Evolutionary conservation across 2,113 vertebrate genomes (phyloP), one percentile per base, ranked within the genome.

Genomic region (Asarcornis scutulata): DNA sequence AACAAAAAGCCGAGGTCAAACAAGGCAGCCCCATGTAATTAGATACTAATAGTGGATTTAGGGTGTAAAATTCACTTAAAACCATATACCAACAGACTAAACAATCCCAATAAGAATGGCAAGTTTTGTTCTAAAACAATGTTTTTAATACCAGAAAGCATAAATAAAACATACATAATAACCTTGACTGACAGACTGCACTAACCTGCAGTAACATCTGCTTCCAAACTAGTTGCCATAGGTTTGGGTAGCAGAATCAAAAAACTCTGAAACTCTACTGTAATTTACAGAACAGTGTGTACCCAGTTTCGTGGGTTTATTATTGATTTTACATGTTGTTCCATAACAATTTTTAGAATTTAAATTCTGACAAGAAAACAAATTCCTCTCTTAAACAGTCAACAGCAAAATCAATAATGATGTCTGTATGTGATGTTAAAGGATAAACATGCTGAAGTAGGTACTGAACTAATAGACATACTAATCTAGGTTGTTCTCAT

Each of bases 11-110:
- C 75, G 97, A 98, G 98, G 98, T 98, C 98, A 97, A 96, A 92
- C 83, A 89, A 88, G 96, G 97, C 97, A 97, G 96, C 94, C 87
- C 88, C 96, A 90, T 96, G 98, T 98, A 99, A 99, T 98, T 97
- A 98, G 98, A 99, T 98, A 97, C 98, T 98, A 98, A 98, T 99
- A 99, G 98, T 95, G 97, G 98, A 97, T 96, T 98, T 97, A 97
- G 98, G 98, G 98, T 98, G 98, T 98, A 98, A 98, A 98, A 98
- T 98, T 97, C 97, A 96, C 98, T 98, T 98, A 97, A 96, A 97
- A 93, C 97, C 97, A 97, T 98, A 97, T 96, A 98, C 97, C 95
- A 94, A 96, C 98, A 99, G 98, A 99, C 98, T 99, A 99, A 99
- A 99, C 98, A 99, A 98, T 97, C 97, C 97, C 97, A 97, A 97